phyloP scores from a whole-genome alignment of 2,888 invertebrate species.

The Ecdyonurus torrentis region DNA sequence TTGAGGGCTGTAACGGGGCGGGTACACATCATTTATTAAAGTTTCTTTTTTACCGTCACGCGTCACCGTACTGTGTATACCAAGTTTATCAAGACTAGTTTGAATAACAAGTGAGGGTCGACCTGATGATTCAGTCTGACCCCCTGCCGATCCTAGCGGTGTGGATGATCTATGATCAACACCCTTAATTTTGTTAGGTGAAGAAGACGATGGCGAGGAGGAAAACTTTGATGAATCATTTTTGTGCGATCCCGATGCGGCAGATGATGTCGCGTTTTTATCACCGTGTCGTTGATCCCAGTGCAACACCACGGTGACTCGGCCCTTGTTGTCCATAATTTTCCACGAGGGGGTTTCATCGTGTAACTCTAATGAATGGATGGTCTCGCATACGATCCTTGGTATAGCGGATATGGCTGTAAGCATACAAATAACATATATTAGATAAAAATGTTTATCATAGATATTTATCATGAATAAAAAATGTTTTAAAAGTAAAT shows the following conservation, averaged over 20 bases:
- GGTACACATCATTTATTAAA: conserved; percentile 40
- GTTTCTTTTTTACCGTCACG: conserved; percentile 34
- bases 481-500: no score
- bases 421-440: conserved; percentile 18
- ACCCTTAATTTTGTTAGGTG: conserved; percentile 28
- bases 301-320: conserved; percentile 89
- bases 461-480: no score
- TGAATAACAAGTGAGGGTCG: conserved; percentile 58
- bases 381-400: conserved; percentile 93
- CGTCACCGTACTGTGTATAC: conserved; percentile 19
- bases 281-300: conserved; percentile 65
- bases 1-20: conserved; percentile 48
- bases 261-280: conserved; percentile 17
- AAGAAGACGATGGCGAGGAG: conserved; percentile 17
- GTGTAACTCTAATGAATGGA: conserved; percentile 85
- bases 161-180: conserved; percentile 5
- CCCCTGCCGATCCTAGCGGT: conserved; percentile 11
- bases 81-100: conserved; percentile 50
- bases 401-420: conserved; percentile 90
- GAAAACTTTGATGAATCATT: conserved; percentile 36
- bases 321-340: conserved; percentile 96
- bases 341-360: conserved; percentile 90
- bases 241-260: conserved; percentile 35
- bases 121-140: conserved; percentile 5
- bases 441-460: no score